phyloP scores from a whole-genome alignment of 2,113 vertebrate genomes.

The Elgaria multicarinata region DNA sequence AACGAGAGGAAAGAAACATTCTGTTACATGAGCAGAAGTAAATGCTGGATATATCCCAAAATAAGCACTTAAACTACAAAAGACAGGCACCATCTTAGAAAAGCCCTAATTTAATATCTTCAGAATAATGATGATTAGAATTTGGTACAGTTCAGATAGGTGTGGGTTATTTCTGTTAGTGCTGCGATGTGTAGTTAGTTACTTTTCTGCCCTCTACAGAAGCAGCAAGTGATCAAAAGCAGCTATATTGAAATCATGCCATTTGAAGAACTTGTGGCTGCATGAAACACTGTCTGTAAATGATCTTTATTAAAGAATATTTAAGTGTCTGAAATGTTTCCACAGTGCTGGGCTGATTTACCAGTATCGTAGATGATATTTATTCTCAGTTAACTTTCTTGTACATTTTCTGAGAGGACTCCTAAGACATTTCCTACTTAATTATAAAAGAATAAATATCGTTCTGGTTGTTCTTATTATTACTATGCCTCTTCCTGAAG shows the following conservation, averaged over 20 bases:
- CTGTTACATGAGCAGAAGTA: background rate
- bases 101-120: background rate
- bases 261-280: background rate
- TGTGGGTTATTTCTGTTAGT: background rate
- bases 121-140: background rate
- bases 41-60: background rate
- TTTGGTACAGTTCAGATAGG: background rate
- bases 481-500: conserved; percentile 9
- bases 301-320: background rate
- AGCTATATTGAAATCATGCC: background rate
- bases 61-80: background rate
- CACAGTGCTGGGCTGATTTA: conserved; percentile 10
- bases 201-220: conserved; percentile 10
- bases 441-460: conserved; percentile 6
- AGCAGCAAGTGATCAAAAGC: background rate
- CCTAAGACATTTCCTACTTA: conserved; percentile 1
- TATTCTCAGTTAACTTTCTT: background rate
- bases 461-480: background rate
- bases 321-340: conserved; percentile 7
- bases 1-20: background rate
- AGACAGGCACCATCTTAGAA: background rate
- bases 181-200: background rate
- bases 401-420: background rate
- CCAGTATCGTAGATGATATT: conserved; percentile 17
- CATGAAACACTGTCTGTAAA: conserved; percentile 6